Base-by-base conservation (phyloP, 2,888 invertebrate genomes). In the Metopia argyrocephala region DNA sequence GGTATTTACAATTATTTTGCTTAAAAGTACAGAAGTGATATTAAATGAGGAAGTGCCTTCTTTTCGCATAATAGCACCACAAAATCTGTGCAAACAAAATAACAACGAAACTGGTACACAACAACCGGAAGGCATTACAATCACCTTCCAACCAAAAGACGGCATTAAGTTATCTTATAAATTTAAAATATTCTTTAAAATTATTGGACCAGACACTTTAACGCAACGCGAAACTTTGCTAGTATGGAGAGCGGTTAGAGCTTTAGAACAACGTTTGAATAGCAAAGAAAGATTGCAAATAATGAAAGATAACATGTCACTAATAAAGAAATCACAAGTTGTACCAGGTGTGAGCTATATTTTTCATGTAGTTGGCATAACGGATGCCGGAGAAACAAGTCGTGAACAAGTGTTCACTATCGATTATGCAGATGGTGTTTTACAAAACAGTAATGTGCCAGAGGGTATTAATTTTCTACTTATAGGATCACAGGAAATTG, bases 111-210 rank as follows among this genome's bases (percentile, higher is more conserved):
- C 75, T n/a, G 64, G 75, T 2, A 65, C 73, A 23, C 74, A 56
- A 31, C 80, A 78, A 62, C 69, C 84, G 0, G 82, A 84, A 31
- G 85, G 83, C 1, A 66, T 81, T 6, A 78, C 81, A 5, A 66
- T 81, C 52, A 78, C 84, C n/a, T 84, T 85, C 21, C 85, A 85
- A 61, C 85, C 85, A 9, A 82, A 82, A 69, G 85, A 85, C 64
- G 85, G 85, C 18, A 83, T 85, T 4, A 85, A 84, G 57, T 79
- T 85, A 1, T 85, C 85, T 5, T 85, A 85, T 74, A 85, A 85
- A 61, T 83, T 85, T 27, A 70, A 84, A 59, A 84, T 85, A 57
- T 85, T 85, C 65, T 85, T 85, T 27, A 85, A 85, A 81, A 84
- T 80, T 5, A 73, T 80, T 50, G 64, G 68, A 56, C 81, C 80